phyloP scores from a whole-genome alignment of 2,797 vertebrate genomes.

The Buceros bicornis region DNA sequence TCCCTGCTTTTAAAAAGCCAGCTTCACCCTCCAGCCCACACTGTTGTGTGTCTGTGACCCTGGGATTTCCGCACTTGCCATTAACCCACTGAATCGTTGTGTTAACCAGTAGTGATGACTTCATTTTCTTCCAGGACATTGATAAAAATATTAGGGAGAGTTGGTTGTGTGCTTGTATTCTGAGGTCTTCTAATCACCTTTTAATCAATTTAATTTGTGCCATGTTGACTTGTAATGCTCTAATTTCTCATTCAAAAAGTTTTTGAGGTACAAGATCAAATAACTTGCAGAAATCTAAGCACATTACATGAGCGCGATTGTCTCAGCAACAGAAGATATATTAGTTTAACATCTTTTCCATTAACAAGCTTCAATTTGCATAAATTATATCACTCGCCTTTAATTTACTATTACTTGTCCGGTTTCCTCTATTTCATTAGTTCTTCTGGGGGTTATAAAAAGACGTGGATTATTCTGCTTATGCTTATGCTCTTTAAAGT shows the following conservation, averaged over 20 bases:
- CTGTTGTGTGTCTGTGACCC: neutral
- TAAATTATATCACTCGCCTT: constrained; percentile 30
- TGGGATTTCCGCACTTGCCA: neutral
- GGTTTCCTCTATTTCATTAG: neutral
- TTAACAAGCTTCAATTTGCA: constrained; percentile 55
- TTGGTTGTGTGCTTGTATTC: neutral
- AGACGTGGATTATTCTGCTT: constrained; percentile 18
- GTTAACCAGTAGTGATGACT: neutral
- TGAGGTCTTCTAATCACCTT: neutral
- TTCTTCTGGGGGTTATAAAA: constrained; percentile 50
- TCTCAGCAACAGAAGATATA: neutral
- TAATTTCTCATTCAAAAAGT: neutral
- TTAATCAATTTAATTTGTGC: neutral
- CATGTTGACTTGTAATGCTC: neutral
- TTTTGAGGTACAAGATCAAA: neutral
- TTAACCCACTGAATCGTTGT: neutral
- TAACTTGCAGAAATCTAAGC: neutral
- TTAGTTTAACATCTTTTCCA: constrained; percentile 47
- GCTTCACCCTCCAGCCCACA: accelerated
- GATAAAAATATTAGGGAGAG: neutral
- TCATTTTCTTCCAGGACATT: neutral
- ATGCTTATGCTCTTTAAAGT: neutral
- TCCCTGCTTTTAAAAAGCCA: neutral
- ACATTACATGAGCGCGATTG: neutral
- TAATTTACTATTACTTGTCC: constrained; percentile 44